These are phyloP conservation scores for Lophotriccus pileatus DNA, from an alignment of 2,797 vertebrate genomes.

Conservation along the genomic window DNA sequence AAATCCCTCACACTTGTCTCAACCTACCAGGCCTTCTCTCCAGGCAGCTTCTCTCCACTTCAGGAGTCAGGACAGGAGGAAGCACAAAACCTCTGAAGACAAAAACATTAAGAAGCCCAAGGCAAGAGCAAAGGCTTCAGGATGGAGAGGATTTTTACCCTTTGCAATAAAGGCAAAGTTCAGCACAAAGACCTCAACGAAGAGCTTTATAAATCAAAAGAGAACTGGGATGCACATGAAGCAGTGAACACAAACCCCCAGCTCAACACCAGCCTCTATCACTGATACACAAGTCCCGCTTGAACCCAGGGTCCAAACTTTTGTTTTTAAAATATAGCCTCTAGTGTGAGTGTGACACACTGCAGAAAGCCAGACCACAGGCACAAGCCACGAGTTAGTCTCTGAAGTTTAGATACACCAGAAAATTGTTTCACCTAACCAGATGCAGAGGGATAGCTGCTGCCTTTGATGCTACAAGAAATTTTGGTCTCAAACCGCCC, in stretches of 20 bases:
- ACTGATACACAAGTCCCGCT: neutral
- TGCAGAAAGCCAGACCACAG: conserved; percentile 17
- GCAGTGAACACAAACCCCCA: neutral
- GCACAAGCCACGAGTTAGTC: neutral
- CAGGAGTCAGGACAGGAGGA: neutral
- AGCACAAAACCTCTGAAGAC: neutral
- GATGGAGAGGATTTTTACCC: neutral
- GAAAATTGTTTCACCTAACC: conserved; percentile 6
- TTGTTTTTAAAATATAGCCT: neutral
- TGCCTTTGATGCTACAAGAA: conserved; percentile 27
- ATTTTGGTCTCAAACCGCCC: conserved; percentile 1
- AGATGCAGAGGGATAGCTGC: neutral
- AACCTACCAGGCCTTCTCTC: neutral
- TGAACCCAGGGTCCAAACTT: neutral
- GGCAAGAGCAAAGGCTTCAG: rapidly evolving
- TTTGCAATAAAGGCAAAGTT: neutral
- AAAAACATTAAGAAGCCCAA: neutral
- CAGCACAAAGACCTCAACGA: neutral
- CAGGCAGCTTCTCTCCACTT: neutral
- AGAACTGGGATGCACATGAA: neutral
- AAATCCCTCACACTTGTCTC: neutral
- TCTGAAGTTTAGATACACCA: conserved; percentile 1
- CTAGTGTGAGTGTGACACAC: neutral
- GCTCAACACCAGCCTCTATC: neutral
- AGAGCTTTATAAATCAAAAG: neutral